phyloP scores from a whole-genome alignment of 2,113 vertebrate species.

The Stigmatopora argus region DNA sequence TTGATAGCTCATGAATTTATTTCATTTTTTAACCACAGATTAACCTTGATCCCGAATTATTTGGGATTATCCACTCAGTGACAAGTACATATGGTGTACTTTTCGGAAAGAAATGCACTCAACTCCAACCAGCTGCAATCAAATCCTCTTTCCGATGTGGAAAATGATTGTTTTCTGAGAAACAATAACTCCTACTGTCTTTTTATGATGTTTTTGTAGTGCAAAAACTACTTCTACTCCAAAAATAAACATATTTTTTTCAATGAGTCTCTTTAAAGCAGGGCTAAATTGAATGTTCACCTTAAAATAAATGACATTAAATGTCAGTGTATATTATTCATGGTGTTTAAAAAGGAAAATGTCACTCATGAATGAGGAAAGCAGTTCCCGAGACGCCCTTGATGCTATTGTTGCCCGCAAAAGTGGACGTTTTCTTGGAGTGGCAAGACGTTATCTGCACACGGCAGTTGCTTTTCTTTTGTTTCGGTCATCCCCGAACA shows the following conservation, averaged over 20 bases:
- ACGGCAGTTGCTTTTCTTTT: neutral
- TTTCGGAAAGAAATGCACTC: constrained; percentile 47
- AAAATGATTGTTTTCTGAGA: neutral
- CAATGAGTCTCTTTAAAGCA: too few species aligned
- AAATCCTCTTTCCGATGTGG: neutral
- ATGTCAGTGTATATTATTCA: too few species aligned
- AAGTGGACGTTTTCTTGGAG: neutral
- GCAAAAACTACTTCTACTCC: too few species aligned
- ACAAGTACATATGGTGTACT: constrained; percentile 64
- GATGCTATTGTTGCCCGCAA: neutral
- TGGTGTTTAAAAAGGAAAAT: too few species aligned
- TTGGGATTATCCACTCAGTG: constrained; percentile 66
- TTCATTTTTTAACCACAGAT: constrained; percentile 66
- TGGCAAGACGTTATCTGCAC: neutral
- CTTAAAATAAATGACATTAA: too few species aligned
- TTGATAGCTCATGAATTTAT: constrained; percentile 56
- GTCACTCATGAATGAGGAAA: neutral
- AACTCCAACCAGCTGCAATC: constrained; percentile 19
- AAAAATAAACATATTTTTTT: too few species aligned
- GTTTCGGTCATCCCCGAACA: constrained; percentile 7
- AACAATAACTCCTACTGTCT: too few species aligned
- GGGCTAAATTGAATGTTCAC: too few species aligned
- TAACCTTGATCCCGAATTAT: constrained; percentile 67
- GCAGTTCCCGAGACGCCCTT: neutral
- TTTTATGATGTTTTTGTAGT: too few species aligned